These are phyloP conservation scores for Cotesia glomerata DNA, from an alignment of 1,140 invertebrate genomes.

Conservation along the genomic window DNA sequence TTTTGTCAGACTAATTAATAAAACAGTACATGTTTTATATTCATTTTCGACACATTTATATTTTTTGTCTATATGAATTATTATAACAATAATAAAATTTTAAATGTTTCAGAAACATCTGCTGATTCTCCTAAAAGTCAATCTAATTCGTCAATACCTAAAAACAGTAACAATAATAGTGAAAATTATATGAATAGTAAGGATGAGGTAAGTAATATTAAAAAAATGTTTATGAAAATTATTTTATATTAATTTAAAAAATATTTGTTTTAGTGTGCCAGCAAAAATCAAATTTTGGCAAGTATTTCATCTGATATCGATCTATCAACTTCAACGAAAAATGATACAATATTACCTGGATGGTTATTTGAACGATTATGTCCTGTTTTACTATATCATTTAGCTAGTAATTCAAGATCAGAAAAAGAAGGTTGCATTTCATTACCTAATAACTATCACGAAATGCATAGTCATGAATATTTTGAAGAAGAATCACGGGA, in stretches of 20 bases:
- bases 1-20: no score
- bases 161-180: not conserved
- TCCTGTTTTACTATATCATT: slow-evolving; percentile 71
- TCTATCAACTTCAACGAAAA: slow-evolving; percentile 35
- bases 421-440: slow-evolving; percentile 67
- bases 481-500: slow-evolving; percentile 44
- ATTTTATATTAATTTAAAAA: not conserved
- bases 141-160: not conserved
- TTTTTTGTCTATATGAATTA: not conserved
- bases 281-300: slow-evolving; percentile 53
- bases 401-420: slow-evolving; percentile 62
- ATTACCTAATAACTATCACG: slow-evolving; percentile 44
- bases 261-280: slow-evolving; percentile 53
- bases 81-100: not conserved
- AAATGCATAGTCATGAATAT: slow-evolving; percentile 34
- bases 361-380: slow-evolving; percentile 66
- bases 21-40: no score
- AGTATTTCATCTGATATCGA: slow-evolving; percentile 46
- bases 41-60: no score
- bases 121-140: not conserved
- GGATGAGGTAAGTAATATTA: not conserved
- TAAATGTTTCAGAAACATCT: not conserved
- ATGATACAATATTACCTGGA: slow-evolving; percentile 46
- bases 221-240: not conserved
- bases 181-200: no score